These are phyloP conservation scores for Unio pictorum DNA, from an alignment of 2,888 invertebrate genomes.

Conservation along the genomic window DNA sequence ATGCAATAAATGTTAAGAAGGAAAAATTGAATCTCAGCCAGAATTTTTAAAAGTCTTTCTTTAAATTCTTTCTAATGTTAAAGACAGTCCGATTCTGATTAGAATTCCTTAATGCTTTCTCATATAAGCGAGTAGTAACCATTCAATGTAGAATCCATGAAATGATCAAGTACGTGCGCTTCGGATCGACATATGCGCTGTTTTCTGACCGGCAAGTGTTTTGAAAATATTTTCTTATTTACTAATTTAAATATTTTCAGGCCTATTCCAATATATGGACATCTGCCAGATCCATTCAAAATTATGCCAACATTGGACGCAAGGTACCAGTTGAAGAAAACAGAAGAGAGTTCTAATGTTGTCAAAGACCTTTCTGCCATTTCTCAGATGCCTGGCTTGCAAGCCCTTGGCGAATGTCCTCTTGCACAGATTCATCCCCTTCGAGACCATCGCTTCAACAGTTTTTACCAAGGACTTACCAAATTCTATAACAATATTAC, in stretches of 20 bases:
- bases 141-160: no score
- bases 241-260: constrained; percentile 28
- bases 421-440: constrained; percentile 16
- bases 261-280: constrained; percentile 53
- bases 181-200: no score
- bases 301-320: constrained; percentile 7
- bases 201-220: no score
- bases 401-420: constrained; percentile 28
- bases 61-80: no score
- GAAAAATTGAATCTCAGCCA: no score
- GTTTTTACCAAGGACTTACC: constrained; percentile 25
- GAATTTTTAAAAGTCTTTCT: no score
- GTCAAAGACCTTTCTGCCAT: constrained; percentile 31
- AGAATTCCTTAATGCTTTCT: no score
- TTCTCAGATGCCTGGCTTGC: constrained; percentile 22
- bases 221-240: no score
- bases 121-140: no score
- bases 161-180: no score
- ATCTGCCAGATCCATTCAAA: constrained; percentile 11
- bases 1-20: no score
- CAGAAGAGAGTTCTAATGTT: constrained; percentile 15
- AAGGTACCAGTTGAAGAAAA: constrained; percentile 7
- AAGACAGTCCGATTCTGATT: no score
- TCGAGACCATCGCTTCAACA: constrained; percentile 21
- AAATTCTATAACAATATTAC: constrained; percentile 30